A percentile compares a stretch with the other conserved stretches of the same genome.
These are phyloP conservation scores for Portunus trituberculatus DNA, from an alignment of 1,140 invertebrate genomes.

Conservation along the genomic window DNA sequence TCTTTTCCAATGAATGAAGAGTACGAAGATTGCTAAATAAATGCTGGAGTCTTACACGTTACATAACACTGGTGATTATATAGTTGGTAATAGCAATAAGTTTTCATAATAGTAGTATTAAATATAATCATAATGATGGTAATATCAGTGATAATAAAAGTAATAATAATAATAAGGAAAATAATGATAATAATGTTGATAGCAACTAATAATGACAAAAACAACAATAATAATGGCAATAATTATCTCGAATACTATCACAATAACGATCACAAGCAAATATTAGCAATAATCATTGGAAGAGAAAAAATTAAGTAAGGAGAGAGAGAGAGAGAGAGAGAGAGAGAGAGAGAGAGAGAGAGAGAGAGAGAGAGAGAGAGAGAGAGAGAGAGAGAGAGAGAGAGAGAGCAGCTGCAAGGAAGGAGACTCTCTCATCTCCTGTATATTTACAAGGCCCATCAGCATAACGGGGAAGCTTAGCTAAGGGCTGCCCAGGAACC, in stretches of 20 bases:
- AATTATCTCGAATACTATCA: no score
- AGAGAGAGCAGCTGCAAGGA: not conserved
- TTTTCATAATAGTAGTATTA: not conserved
- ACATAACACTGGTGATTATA: no score
- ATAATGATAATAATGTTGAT: no score
- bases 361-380: conserved; percentile 47
- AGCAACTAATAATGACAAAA: no score
- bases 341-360: conserved; percentile 36
- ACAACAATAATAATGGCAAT: no score
- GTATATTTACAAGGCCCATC: conserved; percentile 66
- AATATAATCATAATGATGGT: not conserved
- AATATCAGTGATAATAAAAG: conserved; percentile 21
- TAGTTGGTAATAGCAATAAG: no score
- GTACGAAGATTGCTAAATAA: no score
- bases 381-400: conserved; percentile 29
- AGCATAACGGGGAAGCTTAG: conserved; percentile 57
- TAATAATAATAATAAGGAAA: not conserved
- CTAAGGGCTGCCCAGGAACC: not conserved
- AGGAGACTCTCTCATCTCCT: conserved; percentile 49
- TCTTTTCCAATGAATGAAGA: no score
- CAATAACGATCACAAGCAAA: no score
- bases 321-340: not conserved
- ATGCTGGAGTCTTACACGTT: no score
- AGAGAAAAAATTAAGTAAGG: no score
- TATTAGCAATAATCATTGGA: no score